These are phyloP conservation scores for Phaedon cochleariae DNA, from an alignment of 2,888 invertebrate species.

Conservation along the genomic window DNA sequence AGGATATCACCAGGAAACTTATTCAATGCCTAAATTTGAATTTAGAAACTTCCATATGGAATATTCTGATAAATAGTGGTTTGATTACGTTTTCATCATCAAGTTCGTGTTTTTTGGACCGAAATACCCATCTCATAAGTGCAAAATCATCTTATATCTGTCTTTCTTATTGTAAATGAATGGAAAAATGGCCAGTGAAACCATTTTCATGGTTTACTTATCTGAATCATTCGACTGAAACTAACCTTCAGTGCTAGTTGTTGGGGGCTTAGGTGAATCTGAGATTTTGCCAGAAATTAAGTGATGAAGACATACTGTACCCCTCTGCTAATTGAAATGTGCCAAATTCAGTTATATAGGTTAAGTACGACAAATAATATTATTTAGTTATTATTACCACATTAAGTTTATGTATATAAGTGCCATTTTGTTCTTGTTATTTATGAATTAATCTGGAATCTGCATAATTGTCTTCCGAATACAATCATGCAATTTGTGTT, in stretches of 20 bases:
- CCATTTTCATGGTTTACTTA: no score
- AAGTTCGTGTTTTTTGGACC: no score
- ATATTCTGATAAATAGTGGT: no score
- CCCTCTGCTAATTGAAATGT: conserved; percentile 25
- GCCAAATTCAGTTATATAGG: conserved; percentile 27
- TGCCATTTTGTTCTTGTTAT: conserved; percentile 26
- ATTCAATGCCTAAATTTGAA: no score
- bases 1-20: no score
- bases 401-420: conserved; percentile 14
- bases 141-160: no score
- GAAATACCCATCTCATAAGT: no score
- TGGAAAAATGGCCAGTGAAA: no score
- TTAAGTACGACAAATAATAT: neutral
- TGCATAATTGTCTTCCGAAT: neutral
- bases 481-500: neutral
- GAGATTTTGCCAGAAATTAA: neutral
- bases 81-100: no score
- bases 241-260: neutral
- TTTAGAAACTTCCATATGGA: no score
- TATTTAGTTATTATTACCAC: neutral
- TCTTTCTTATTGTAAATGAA: no score
- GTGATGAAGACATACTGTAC: neutral
- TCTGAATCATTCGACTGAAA: neutral
- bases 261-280: neutral
- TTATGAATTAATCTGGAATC: no score